Conservation (phyloP, 2,113 vertebrate genomes). For the Hemicordylus capensis region DNA sequence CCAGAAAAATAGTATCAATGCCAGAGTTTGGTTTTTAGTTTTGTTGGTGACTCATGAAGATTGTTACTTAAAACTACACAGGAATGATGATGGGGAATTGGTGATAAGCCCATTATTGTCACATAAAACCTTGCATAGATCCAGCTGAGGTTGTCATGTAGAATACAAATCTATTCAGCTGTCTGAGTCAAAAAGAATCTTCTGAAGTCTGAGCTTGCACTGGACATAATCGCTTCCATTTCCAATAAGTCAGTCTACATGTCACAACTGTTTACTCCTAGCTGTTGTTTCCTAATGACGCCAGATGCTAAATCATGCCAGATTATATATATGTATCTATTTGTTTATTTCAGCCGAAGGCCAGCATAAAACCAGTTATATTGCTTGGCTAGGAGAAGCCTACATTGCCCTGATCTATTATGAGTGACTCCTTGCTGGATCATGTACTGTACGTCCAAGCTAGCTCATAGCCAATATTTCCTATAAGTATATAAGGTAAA, state of each 20-base stretch:
- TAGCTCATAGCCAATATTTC: background rate
- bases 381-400: background rate
- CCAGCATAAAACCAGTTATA: too few relatives aligned
- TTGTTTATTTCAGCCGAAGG: too few relatives aligned
- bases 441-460: background rate
- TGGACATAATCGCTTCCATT: background rate
- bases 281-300: background rate
- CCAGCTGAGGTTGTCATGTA: background rate
- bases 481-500: background rate
- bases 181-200: background rate
- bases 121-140: background rate
- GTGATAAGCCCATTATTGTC: background rate
- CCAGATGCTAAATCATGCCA: background rate
- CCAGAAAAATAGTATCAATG: background rate
- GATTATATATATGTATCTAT: too few relatives aligned
- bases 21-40: background rate
- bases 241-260: background rate
- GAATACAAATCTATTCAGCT: background rate
- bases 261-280: background rate
- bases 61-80: background rate
- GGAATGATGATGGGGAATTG: too few relatives aligned
- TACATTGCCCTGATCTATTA: background rate
- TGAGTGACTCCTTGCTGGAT: background rate
- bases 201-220: background rate
- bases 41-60: background rate